Conservation (phyloP, 2,888 invertebrate species). For the Meliscaeva auricollis region DNA sequence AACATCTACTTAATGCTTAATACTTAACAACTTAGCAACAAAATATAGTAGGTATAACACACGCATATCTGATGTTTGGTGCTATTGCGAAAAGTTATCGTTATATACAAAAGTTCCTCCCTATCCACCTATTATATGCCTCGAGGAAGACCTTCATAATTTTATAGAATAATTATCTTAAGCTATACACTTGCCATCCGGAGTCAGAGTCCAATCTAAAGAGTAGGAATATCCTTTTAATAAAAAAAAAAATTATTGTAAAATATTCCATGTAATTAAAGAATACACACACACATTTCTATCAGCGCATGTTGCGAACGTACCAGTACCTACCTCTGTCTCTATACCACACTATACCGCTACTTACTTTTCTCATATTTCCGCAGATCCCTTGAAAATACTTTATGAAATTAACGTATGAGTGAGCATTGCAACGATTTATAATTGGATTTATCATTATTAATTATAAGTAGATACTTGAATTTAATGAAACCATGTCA, state of each 20-base stretch:
- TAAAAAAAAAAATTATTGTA: conserved; percentile 17
- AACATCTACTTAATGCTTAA: too few species aligned
- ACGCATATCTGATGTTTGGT: background rate
- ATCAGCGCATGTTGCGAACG: background rate
- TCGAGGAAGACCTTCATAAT: conserved; percentile 9
- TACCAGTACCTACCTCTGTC: too few species aligned
- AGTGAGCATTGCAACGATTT: conserved; percentile 57
- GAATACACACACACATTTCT: background rate
- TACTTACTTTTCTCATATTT: background rate
- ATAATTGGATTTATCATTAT: conserved; percentile 70
- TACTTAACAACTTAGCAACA: too few species aligned
- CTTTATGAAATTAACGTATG: conserved; percentile 54
- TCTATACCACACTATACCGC: too few species aligned
- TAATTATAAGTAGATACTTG: conserved; percentile 69
- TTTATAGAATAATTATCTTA: conserved; percentile 21
- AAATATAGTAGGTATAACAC: too few species aligned
- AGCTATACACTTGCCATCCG: background rate
- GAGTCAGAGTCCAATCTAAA: background rate
- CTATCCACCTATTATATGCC: background rate
- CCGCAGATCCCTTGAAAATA: conserved; percentile 33
- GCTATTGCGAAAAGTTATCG: conserved; percentile 13
- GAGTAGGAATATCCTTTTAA: conserved; percentile 6
- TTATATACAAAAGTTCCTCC: conserved; percentile 1
- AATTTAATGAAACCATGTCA: conserved; percentile 73
- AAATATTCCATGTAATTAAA: conserved; percentile 23